Base-by-base conservation (phyloP, 2,888 invertebrate genomes). In the Ischnura elegans region DNA sequence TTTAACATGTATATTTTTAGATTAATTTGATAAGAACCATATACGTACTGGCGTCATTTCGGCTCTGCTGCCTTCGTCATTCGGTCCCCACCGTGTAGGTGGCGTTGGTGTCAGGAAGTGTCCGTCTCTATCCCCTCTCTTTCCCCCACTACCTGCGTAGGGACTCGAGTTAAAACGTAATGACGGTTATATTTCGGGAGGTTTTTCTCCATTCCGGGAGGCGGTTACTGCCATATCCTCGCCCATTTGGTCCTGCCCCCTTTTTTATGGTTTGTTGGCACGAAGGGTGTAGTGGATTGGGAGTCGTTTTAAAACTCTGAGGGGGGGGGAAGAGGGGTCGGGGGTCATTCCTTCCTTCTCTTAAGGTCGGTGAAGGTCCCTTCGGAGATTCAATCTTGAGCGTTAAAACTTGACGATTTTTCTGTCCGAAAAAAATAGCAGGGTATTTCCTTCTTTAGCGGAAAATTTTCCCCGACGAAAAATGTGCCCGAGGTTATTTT, bases 261-360 rank as follows among this genome's bases (percentile, higher is more conserved):
- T 36, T 87, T 47, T 90, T 90, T 90, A 90, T 90, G 90, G 90
- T 61, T 61, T 61, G 61, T 43, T 43, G 90, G 90, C 90, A 90
- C 90, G 90, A 61, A 51, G 55, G 66, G 55, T n/a, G n/a, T 61
- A 45, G 76, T 76, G 76, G 76, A 36, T 76, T 76, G 76, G 36
- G 76, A 76, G 29, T 76, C 76, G 36, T 76, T 76, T 25, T 36
- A 76, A 76, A 76, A 76, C 36, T 76, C 51, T 76, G 36, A 76
- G 66, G n/a, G 10, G 36, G 25, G 51, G 36, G 36, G 36, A 61
- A 55, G 55, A 21, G 13, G 36, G 36, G 76, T 29, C 6, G 36
- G 36, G 13, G 13, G n/a, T n/a, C 4, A 51, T 51, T 51, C 19
- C 19, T 51, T 19, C 19, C 19, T 19, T 66, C 29, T 66, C 36